phyloP scores from a whole-genome alignment of 1,140 invertebrate species.

The Fragariocoptes setiger region DNA sequence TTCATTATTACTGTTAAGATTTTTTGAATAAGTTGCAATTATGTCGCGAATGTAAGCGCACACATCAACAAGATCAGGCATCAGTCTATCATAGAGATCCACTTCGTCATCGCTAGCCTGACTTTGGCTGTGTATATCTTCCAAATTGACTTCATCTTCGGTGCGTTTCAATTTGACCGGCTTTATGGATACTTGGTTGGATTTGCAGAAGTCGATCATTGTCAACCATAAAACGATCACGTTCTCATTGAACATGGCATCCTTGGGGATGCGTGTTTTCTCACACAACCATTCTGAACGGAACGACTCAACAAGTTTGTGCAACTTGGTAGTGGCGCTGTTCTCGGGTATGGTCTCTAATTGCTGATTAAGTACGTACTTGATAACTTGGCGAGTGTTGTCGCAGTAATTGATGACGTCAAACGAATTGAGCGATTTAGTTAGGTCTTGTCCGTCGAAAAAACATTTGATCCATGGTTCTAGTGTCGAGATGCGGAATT shows the following conservation, averaged over 20 bases:
- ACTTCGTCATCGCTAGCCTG: background rate
- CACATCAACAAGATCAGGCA: background rate
- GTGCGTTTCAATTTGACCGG: background rate
- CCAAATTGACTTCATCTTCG: background rate
- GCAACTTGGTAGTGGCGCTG: background rate
- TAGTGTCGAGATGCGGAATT: background rate
- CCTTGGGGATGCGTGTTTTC: background rate
- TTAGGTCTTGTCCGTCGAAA: background rate
- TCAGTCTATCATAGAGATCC: background rate
- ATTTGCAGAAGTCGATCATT: background rate
- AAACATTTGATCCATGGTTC: background rate
- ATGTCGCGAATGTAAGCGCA: background rate
- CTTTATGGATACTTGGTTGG: background rate
- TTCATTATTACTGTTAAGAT: background rate
- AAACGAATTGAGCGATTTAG: background rate
- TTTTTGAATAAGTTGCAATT: background rate
- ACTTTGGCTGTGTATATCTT: background rate
- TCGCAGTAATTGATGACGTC: background rate
- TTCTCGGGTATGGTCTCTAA: background rate
- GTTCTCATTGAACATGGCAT: background rate
- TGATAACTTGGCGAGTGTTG: background rate
- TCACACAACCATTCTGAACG: background rate
- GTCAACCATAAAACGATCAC: background rate
- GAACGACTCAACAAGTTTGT: background rate
- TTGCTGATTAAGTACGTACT: background rate